These are phyloP conservation scores for Alosa sapidissima DNA, from an alignment of 2,797 vertebrate species.

Conservation along the genomic window DNA sequence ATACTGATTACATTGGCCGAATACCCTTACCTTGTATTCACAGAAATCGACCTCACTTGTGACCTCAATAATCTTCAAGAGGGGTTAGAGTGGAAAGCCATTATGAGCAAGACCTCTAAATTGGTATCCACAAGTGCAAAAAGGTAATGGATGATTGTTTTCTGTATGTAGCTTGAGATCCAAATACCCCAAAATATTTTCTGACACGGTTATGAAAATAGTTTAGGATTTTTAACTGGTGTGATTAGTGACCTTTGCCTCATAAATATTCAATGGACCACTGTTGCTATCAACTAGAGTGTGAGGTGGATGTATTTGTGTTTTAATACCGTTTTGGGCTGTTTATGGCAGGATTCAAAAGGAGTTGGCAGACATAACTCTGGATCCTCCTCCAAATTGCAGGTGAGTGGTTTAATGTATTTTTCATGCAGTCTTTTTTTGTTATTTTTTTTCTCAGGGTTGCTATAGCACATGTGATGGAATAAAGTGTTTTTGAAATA, in stretches of 20 bases:
- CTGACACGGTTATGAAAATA: neutral
- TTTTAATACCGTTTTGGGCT: constrained; percentile 22
- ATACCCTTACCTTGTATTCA: neutral
- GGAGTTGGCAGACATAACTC: constrained; percentile 93
- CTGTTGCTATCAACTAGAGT: neutral
- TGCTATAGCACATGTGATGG: neutral
- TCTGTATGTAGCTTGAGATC: neutral
- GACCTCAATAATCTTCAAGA: constrained; percentile 62
- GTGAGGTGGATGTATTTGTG: neutral
- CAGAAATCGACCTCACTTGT: neutral
- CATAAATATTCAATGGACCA: neutral
- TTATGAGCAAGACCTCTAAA: constrained; percentile 97
- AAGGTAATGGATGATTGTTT: constrained; percentile 70
- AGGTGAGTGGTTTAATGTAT: constrained; percentile 71
- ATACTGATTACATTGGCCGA: neutral
- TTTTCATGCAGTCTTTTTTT: neutral
- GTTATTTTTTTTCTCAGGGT: neutral
- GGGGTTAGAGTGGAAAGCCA: constrained; percentile 92
- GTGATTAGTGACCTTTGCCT: neutral
- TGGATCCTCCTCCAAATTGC: constrained; percentile 96
- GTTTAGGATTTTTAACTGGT: too few relatives aligned
- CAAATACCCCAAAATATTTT: neutral
- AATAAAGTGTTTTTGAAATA: neutral
- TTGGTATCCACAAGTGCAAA: constrained; percentile 96
- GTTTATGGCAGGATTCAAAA: constrained; percentile 88